A percentile compares a stretch with the other conserved stretches of the same genome.
phyloP scores from a whole-genome alignment of 2,888 invertebrate species.

The Cordilura impudica region DNA sequence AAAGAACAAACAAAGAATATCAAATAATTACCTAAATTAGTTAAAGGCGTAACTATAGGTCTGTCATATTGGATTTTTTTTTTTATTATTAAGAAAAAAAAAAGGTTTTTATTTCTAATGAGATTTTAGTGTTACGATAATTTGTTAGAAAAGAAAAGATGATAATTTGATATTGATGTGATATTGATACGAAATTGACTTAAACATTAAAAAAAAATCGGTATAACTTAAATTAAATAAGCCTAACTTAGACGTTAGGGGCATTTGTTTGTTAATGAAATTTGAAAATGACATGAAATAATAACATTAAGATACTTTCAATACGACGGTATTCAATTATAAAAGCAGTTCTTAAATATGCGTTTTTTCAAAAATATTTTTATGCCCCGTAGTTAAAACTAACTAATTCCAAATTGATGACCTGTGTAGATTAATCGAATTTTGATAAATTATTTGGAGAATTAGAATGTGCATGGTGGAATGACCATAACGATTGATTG shows the following conservation, averaged over 20 bases:
- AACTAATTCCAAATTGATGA: too few relatives aligned
- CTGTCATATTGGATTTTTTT: too few relatives aligned
- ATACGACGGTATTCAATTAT: neutral
- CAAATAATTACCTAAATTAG: neutral
- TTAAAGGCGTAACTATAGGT: neutral
- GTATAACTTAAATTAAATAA: too few relatives aligned
- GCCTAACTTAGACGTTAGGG: too few relatives aligned
- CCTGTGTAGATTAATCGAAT: too few relatives aligned
- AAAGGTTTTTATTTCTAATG: neutral
- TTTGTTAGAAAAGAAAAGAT: neutral
- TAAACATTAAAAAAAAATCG: too few relatives aligned
- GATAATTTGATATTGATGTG: neutral
- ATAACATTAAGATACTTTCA: slow-evolving; percentile 2
- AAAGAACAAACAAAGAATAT: neutral
- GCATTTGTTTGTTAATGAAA: neutral
- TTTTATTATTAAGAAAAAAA: too few relatives aligned
- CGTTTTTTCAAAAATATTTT: too few relatives aligned
- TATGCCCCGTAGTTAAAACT: too few relatives aligned
- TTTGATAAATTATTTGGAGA: too few relatives aligned
- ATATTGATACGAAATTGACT: neutral
- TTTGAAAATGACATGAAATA: neutral
- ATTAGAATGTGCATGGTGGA: too few relatives aligned
- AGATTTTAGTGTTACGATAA: slow-evolving; percentile 8
- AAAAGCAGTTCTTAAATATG: neutral
- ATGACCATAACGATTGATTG: too few relatives aligned